Base-by-base conservation (phyloP, 2,113 vertebrate species). In the Malurus alboscapulatus region DNA sequence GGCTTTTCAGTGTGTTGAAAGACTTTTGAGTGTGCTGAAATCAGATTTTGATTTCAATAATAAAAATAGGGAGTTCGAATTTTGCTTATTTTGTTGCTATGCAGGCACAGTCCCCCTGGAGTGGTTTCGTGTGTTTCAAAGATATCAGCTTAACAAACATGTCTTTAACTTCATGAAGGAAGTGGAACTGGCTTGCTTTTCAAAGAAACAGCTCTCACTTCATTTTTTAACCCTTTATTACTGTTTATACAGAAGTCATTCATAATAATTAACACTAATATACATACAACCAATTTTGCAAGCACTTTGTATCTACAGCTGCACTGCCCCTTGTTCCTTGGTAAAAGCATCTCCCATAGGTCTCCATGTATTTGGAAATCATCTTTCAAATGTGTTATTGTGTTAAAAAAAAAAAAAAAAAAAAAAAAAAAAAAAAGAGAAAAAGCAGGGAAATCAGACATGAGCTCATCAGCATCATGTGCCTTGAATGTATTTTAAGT, bases 1-100 rank as follows among this genome's bases (percentile, higher is more conserved):
- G 44, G 59, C 44, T 92, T 81, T 63, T 48, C 44, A 82, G 53
- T 25, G 9, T 13, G 21, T 34, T 75, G 77, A 91, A 81, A 81
- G 53, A 38, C 44, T 92, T 81, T 63, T 48, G 47, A 82, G 53
- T 25, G 9, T 10, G 25, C 32, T 75, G 77, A 91, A 81, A 81
- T 48, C 38, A 68, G 66, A 44, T 74, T 94, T 95, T 84, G 87
- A 92, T 87, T 84, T 87, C 45, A 87, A 74, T 66, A 87, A 40
- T 91, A 87, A 92, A 94, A 89, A 57, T 1, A 82, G 58, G 87
- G 84, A 84, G 61, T 53, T 91, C 1, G 0, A 61, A 45, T 78
- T 71, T 48, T 54, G 42, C 69, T 72, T 72, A 40, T 42, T 91
- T 72, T 72, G 69, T 61, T 81, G 77, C 81, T 84, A 61, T 10